A percentile compares a stretch with the other conserved stretches of the same genome.
Conservation (phyloP, 2,797 vertebrate genomes). For the Eidolon dupreanum region DNA sequence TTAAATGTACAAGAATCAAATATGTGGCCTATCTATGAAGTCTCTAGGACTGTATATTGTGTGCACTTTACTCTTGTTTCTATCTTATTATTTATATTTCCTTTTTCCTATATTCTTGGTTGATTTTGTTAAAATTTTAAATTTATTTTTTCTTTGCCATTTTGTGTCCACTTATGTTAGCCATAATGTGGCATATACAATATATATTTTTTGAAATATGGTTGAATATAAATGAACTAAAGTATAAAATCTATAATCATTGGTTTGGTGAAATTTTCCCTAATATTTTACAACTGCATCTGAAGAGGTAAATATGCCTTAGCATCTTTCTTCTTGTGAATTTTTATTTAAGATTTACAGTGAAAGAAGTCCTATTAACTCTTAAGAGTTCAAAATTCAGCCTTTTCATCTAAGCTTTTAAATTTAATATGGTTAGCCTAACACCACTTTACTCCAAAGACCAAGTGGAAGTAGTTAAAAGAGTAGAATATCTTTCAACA, state of each 20-base stretch:
- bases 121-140: neutral
- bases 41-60: neutral
- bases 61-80: neutral
- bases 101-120: neutral
- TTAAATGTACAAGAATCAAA: neutral
- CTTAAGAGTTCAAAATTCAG: neutral
- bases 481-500: neutral
- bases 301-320: neutral
- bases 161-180: neutral
- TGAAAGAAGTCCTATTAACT: neutral
- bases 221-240: neutral
- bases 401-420: neutral
- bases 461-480: neutral
- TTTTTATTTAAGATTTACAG: neutral
- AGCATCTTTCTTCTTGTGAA: neutral
- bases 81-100: neutral
- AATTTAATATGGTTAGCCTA: neutral
- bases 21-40: neutral
- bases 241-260: neutral
- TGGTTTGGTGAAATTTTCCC: neutral
- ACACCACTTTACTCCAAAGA: neutral
- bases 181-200: neutral
- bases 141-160: neutral
- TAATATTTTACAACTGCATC: neutral
- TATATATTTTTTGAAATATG: neutral